Conservation (phyloP, 2,113 vertebrate genomes). For the Alces alces region DNA sequence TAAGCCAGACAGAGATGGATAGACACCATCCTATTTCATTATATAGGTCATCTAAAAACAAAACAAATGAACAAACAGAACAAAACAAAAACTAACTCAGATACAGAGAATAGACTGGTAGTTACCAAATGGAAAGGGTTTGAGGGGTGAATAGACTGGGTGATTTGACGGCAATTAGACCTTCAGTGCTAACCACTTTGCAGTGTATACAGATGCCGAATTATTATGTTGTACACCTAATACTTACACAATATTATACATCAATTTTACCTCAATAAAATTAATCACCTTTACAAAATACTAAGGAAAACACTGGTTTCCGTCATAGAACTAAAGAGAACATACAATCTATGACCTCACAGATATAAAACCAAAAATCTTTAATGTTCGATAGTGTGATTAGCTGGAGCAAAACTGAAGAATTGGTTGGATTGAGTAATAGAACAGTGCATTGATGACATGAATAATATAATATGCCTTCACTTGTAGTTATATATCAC, state of each 20-base stretch:
- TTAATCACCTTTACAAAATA: neutral
- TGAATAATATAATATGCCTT: neutral
- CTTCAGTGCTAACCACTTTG: neutral
- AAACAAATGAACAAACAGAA: neutral
- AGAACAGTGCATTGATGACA: neutral
- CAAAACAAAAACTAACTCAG: neutral
- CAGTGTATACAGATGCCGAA: neutral
- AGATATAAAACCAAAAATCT: neutral
- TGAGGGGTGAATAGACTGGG: neutral
- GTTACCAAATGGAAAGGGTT: neutral
- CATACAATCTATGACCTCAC: neutral
- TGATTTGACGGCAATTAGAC: neutral
- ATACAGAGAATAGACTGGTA: neutral
- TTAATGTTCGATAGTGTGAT: slow-evolving; percentile 18
- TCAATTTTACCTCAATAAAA: neutral
- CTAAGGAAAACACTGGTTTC: neutral
- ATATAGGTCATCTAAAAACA: neutral
- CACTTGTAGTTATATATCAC: neutral
- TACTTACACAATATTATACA: neutral
- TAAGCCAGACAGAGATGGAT: neutral
- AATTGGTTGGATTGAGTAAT: neutral
- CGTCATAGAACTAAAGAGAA: neutral
- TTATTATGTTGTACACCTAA: neutral
- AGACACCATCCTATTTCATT: neutral
- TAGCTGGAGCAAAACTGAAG: slow-evolving; percentile 25